phyloP scores from a whole-genome alignment of 2,888 invertebrate genomes.

The Melolontha melolontha region DNA sequence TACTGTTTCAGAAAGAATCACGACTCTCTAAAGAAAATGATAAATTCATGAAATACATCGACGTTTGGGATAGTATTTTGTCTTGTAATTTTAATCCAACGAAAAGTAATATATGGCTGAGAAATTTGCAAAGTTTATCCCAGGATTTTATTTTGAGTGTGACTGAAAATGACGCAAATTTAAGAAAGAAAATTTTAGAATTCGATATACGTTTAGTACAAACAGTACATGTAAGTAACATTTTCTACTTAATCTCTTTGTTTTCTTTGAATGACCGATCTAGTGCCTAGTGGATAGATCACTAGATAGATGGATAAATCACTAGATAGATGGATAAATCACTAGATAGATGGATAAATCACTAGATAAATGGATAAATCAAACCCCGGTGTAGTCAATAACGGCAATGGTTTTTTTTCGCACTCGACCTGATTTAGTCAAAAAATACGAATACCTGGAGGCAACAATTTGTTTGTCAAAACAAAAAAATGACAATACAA shows the following conservation, averaged over 20 bases:
- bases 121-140: constrained; percentile 54
- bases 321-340: too few species aligned
- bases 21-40: constrained; percentile 45
- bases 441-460: too few species aligned
- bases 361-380: too few species aligned
- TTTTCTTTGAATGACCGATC: too few species aligned
- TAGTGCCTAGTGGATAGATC: too few species aligned
- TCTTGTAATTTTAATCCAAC: constrained; percentile 56
- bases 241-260: constrained; percentile 5
- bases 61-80: constrained; percentile 58
- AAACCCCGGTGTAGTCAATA: too few species aligned
- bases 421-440: too few species aligned
- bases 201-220: constrained; percentile 57
- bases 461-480: too few species aligned
- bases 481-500: too few species aligned
- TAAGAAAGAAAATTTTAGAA: constrained; percentile 54
- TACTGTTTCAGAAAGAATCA: constrained; percentile 49
- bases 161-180: constrained; percentile 47
- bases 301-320: too few species aligned
- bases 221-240: constrained; percentile 56
- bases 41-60: constrained; percentile 49
- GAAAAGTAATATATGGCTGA: constrained; percentile 57
- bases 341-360: too few species aligned
- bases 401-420: too few species aligned
- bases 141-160: constrained; percentile 51